These are phyloP conservation scores for Rhinoderma darwinii DNA, from an alignment of 2,113 vertebrate species.

Conservation along the genomic window DNA sequence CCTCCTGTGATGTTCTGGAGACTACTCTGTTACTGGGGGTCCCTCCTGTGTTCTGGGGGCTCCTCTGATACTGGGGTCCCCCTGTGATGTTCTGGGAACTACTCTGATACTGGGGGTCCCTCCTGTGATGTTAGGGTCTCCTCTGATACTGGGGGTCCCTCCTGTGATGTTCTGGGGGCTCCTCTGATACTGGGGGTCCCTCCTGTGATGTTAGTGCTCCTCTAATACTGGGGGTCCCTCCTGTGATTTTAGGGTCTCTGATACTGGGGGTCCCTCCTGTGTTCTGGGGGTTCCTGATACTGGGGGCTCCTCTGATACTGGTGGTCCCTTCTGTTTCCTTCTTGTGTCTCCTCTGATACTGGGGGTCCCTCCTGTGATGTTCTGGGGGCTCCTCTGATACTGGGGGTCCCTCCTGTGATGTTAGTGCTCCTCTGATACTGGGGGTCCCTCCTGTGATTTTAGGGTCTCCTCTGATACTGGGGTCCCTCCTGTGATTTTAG, in stretches of 20 bases:
- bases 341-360: too few species aligned
- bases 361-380: slow-evolving; percentile 22
- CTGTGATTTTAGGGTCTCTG: too few species aligned
- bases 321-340: too few species aligned
- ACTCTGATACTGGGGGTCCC: too few species aligned
- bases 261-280: neutral
- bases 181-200: neutral
- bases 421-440: neutral
- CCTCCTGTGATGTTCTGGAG: neutral
- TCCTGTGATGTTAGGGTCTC: too few species aligned
- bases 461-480: too few species aligned
- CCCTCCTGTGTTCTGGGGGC: neutral
- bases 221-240: neutral
- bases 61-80: neutral
- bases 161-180: neutral
- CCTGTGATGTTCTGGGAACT: too few species aligned
- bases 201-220: neutral
- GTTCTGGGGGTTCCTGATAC: slow-evolving; percentile 1
- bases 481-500: too few species aligned
- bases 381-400: neutral
- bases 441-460: too few species aligned
- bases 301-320: neutral
- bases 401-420: neutral
- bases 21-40: neutral
- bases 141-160: neutral